Evolutionary conservation across 1,140 invertebrate genomes (phyloP), one percentile per base, ranked within the genome.

Genomic region (Musca domestica): DNA sequence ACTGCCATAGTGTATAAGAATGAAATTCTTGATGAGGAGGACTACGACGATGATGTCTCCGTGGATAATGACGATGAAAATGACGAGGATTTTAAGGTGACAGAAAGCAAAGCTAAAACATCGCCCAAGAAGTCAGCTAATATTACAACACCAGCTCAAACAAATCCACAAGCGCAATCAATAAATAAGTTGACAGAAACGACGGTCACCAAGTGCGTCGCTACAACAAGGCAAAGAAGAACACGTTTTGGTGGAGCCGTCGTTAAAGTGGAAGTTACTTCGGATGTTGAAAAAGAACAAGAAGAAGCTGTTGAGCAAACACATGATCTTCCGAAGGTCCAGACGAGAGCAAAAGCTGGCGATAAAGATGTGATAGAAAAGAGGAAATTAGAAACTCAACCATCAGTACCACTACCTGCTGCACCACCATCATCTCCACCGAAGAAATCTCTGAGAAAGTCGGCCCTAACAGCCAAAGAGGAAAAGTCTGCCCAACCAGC

Each of bases 41-140:
- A 71, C 0, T 69, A 74, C 5, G 74, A 71, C 0, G 68, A 71
- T 7, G 71, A 74, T 22, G 20, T 30, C 9, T 68, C 69, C 7
- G 64, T 41, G 3, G 68, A 69, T 41, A 48, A 63, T 48, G 68
- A 69, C 66, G 56, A 69, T 4, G 65, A 70, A 17, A 64, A 70
- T 2, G 58, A 70, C 25, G 54, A 69, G 34, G 64, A 69, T 19
- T 66, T 66, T 30, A 52, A 47, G 34, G 51, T 49, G 19, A 49
- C 25, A 5, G 66, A 66, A 34, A 54, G 23, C 2, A 69, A 56
- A 19, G 46, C 47, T 3, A 68, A 47, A 23, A 19, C 17, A 1
- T 27, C 54, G 17, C 12, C 58, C 47, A 30, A 49, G 23, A 63
- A 51, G 22, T 19, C 27, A 34, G 0, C 6, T 19, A 61, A 14